Base-by-base conservation (phyloP, 2,797 vertebrate species). In the Glyptemys insculpta region DNA sequence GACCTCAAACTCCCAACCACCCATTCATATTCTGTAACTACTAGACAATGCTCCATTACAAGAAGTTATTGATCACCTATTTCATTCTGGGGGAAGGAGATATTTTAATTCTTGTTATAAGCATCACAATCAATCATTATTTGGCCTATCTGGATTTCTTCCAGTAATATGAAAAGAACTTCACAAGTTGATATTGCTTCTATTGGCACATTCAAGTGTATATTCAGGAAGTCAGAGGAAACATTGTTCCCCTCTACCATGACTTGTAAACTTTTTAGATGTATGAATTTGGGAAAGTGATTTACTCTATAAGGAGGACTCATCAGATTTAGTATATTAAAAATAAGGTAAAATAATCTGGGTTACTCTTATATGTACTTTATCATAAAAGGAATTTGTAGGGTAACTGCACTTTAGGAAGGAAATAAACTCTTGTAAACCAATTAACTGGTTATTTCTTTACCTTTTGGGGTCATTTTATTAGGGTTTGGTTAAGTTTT, bases 181-280 rank as follows among this genome's bases (percentile, higher is more conserved):
- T 41, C 65, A 72, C 21, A 85, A 83, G 15, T 52, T 87, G 80
- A 37, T 29, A 86, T 31, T 44, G 82, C 62, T 37, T 34, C 2
- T 68, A 74, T 31, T 89, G 72, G 9, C 16, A 84, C 11, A 54
- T 12, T 3, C 92, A 94, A 89, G 34, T 21, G n/a, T 0, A 5
- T 80, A 87, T 90, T 87, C 59, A 87, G 34, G 50, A 91, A 83
- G 80, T 80, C 12, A 92, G 47, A 92, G 68, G 41, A 90, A 95
- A 88, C 50, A 1, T 72, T 68, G 12, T 85, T 92, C 53, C 47
- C n/a, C 31, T 79, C 62, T 87, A 41, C 76, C 3, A 54, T 1
- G 12, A 93, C 4, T 8, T n/a, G 10, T 82, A 82, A 25, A 80
- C 23, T 29, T 62, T 82, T 47, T 44, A 44, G 44, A 47, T 76